Base-by-base conservation (phyloP, 2,888 invertebrate species). In the Chelonus formosanus region DNA sequence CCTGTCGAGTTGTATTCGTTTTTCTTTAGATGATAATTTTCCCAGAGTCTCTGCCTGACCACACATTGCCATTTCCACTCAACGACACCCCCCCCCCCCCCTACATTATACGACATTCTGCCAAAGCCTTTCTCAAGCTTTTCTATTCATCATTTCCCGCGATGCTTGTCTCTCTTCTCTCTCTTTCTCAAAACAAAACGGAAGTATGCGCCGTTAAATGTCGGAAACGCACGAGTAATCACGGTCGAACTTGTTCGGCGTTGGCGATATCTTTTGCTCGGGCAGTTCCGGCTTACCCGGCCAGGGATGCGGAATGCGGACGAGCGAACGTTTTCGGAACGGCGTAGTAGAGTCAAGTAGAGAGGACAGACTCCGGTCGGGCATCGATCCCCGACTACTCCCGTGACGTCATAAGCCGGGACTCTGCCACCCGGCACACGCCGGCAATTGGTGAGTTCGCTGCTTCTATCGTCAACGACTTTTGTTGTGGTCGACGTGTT, bases 371-470 rank as follows among this genome's bases (percentile, higher is more conserved):
- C 68, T 69, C 74, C 63, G 67, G 73, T 77, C 77, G 78, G 79
- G 78, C 79, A 81, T 82, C 82, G 82, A 81, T 82, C 80, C 78
- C 78, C 79, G 77, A 78, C 78, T 79, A 72, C 74, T 80, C 80
- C 81, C 77, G 81, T 82, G 80, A 81, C 82, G 82, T 82, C 81
- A 80, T 78, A 69, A 75, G 75, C 76, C 76, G 77, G 78, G 77
- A 78, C 75, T 75, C 73, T 71, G 73, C 71, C 71, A 74, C 68
- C 69, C 72, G 69, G 74, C 73, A 67, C 67, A 72, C 71, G 72
- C 73, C 73, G 75, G 73, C 70, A 73, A 74, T 71, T 70, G 69
- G 70, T 67, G 67, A 65, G 62, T 53, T 71, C 68, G 64, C 61
- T 50, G 50, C 65, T 43, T 59, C 44, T 65, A 52, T 54, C 54